These are phyloP conservation scores for Bombus polaris DNA, from an alignment of 1,140 invertebrate genomes.

Conservation along the genomic window DNA sequence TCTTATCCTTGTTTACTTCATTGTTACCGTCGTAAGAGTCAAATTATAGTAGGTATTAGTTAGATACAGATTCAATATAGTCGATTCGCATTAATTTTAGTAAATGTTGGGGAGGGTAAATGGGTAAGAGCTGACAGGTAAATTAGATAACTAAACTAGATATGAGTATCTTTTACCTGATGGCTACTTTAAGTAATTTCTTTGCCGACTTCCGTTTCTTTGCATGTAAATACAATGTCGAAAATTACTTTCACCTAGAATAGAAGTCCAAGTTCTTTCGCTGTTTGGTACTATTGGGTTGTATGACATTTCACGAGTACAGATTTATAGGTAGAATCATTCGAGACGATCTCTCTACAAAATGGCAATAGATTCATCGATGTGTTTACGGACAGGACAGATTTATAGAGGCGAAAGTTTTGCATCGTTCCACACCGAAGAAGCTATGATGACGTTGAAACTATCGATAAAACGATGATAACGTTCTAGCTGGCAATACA, in stretches of 20 bases:
- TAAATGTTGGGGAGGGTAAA: neutral
- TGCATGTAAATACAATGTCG: neutral
- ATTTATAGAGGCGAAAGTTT: slow-evolving; percentile 27
- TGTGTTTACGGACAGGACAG: slow-evolving; percentile 31
- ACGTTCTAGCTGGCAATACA: neutral
- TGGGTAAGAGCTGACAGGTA: too few species aligned
- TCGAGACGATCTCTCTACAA: neutral
- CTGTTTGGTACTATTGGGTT: slow-evolving; percentile 19
- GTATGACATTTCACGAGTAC: slow-evolving; percentile 8
- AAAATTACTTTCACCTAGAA: slow-evolving; percentile 24
- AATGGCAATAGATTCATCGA: slow-evolving; percentile 28
- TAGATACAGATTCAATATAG: too few species aligned
- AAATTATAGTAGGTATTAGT: too few species aligned
- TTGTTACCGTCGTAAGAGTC: too few species aligned
- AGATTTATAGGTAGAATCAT: slow-evolving; percentile 16
- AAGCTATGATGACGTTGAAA: neutral
- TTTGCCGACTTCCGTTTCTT: neutral
- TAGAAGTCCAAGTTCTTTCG: neutral
- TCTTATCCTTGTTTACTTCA: neutral
- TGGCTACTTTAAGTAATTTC: slow-evolving; percentile 12
- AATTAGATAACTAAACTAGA: slow-evolving; percentile 19
- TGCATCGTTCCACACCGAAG: neutral
- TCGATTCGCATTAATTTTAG: neutral
- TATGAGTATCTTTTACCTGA: neutral
- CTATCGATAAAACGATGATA: slow-evolving; percentile 33